A percentile compares a stretch with the other conserved stretches of the same genome.
phyloP scores from a whole-genome alignment of 2,797 vertebrate species.

The Sebastolobus alascanus region DNA sequence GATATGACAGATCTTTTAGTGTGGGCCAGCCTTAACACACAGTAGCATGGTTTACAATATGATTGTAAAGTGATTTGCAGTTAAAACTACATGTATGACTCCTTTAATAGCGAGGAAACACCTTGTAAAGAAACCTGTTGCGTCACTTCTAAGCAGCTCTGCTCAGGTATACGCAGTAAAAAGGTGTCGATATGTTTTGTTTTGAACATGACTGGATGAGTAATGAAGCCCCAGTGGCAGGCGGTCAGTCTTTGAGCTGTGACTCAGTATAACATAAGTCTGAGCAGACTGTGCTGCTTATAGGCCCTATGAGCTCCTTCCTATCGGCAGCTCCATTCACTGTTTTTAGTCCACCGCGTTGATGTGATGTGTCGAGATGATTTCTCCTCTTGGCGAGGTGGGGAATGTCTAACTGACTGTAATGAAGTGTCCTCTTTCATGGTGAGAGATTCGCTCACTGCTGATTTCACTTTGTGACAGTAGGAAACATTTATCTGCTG shows the following conservation, averaged over 20 bases:
- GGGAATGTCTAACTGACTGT: conserved; percentile 52
- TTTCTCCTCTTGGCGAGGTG: conserved; percentile 61
- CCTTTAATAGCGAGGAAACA: neutral
- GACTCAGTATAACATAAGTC: conserved; percentile 66
- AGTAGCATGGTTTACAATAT: neutral
- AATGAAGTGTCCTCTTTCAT: conserved; percentile 49
- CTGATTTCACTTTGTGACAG: conserved; percentile 26
- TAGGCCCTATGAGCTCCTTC: conserved; percentile 58
- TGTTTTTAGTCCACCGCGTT: conserved; percentile 49
- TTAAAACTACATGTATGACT: neutral
- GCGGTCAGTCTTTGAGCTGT: conserved; percentile 57
- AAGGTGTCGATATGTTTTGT: conserved; percentile 34
- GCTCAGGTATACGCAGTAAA: conserved; percentile 20
- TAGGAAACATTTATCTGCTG: neutral
- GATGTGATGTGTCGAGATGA: conserved; percentile 63
- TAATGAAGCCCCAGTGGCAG: conserved; percentile 45
- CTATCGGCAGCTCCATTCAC: conserved; percentile 60
- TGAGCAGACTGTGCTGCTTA: conserved; percentile 60
- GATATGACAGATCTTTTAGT: too few relatives aligned
- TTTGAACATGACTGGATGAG: conserved; percentile 50
- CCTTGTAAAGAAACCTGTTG: neutral
- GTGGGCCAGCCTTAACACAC: neutral
- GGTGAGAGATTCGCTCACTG: conserved; percentile 23
- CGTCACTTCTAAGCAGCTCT: neutral
- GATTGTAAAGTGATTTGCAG: neutral